phyloP scores from a whole-genome alignment of 1,140 invertebrate species.

The Cyphomyrmex costatus region DNA sequence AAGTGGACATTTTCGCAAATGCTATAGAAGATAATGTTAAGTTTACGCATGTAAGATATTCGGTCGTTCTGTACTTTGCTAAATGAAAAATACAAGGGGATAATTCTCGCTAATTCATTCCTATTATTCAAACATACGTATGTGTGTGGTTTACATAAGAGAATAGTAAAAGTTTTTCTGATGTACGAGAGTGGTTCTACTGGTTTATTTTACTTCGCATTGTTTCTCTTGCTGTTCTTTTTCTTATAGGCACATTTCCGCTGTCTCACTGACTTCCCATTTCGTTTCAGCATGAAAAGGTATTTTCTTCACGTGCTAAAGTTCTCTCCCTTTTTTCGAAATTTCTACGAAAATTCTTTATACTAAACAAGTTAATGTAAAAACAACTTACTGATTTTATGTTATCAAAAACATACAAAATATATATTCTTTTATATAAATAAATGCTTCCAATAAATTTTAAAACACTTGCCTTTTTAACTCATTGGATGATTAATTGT shows the following conservation, averaged over 20 bases:
- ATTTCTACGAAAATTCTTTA: not conserved
- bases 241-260: not conserved
- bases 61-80: not conserved
- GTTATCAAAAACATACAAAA: not conserved
- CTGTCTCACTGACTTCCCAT: not conserved
- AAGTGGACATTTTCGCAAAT: not conserved
- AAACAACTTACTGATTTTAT: not conserved
- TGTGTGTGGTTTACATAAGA: not conserved
- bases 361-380: not conserved
- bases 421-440: not conserved
- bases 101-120: not conserved
- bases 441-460: not conserved
- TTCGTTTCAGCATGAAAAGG: not conserved
- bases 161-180: not conserved
- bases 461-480: not conserved
- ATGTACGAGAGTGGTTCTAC: not conserved
- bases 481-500: not conserved
- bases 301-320: slow-evolving; percentile 1
- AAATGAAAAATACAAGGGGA: not conserved
- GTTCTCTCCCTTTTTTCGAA: not conserved
- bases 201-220: slow-evolving; percentile 36
- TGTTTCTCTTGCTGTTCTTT: not conserved
- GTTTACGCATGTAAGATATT: not conserved
- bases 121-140: not conserved
- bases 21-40: not conserved